Conservation (phyloP, 2,888 invertebrate species). For the Chloroclystis v-ata region DNA sequence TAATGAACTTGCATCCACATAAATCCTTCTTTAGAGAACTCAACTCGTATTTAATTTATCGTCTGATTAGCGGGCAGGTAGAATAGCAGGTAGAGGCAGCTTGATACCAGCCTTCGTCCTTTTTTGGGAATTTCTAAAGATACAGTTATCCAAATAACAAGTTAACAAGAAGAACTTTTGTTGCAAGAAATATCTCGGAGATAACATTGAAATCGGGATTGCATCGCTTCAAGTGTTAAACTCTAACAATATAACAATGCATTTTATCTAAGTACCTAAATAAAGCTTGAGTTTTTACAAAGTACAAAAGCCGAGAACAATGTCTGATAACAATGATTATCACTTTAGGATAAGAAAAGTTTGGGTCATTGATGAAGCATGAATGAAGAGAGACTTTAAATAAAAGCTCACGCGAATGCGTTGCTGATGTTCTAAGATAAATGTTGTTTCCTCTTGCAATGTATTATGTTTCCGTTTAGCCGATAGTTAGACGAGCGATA, state of each 20-base stretch:
- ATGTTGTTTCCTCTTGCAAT: constrained; percentile 21
- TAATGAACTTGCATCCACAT: constrained; percentile 57
- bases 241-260: constrained; percentile 11
- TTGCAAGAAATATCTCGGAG: constrained; percentile 42
- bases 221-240: constrained; percentile 16
- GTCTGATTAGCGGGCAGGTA: constrained; percentile 66
- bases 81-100: constrained; percentile 56
- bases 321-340: constrained; percentile 1
- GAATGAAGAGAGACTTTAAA: neutral
- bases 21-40: constrained; percentile 44
- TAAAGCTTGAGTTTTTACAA: constrained; percentile 5
- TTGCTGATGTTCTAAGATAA: constrained; percentile 30
- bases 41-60: constrained; percentile 66
- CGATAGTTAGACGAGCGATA: constrained; percentile 55
- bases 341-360: neutral
- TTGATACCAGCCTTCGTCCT: constrained; percentile 34
- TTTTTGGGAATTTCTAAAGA: constrained; percentile 57
- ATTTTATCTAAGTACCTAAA: constrained; percentile 2
- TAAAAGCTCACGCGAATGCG: neutral
- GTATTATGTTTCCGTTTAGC: constrained; percentile 47
- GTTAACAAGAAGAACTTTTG: constrained; percentile 40
- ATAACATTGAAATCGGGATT: constrained; percentile 30
- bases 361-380: neutral
- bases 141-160: constrained; percentile 50
- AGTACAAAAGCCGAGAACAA: constrained; percentile 8